Base-by-base conservation (phyloP, 1,140 invertebrate genomes). In the Zaprionus gabonicus region DNA sequence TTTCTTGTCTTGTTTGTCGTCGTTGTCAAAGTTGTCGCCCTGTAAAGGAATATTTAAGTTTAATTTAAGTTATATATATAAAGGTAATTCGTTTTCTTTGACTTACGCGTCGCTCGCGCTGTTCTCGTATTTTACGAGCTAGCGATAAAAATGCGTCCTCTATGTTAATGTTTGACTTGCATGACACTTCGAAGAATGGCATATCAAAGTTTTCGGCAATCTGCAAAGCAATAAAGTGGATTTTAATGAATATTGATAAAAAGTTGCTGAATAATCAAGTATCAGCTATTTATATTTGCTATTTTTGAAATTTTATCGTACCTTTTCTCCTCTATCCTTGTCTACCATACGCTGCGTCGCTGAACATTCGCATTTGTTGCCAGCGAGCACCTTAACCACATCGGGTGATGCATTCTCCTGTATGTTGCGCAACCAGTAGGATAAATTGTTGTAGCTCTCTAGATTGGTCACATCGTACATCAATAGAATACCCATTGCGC, bases 161-260 rank as follows among this genome's bases (percentile, higher is more conserved):
- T 73, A 98, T 97, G 91, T 98, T 98, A 44, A 98, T 96, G 84
- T 98, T 96, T 71, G 96, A 96, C 93, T 98, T 98, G 92, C 97
- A 98, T 20, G 97, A 98, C 13, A 98, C 97, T 93, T 98, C 97
- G 93, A 97, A 97, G 92, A 98, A 98, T 51, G 97, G 97, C 94
- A 98, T 97, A 76, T 98, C 97, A 90, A 97, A 98, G 93, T 97
- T 97, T 84, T 97, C 96, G 1, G 97, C 97, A 90, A 98, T 95
- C 96, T 97, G 93, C 4, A 63, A 78, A 0, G 46, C 27, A 20
- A 23, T 49, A 59, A 44, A 74, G 36, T 17, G 5, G 1, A 3
- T 20, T 56, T n/a, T 46, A 46, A 17, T 17, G 41, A 0, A 46
- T 46, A 9, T 3, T 6, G n/a, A 31, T 17, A 4, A 41, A 66